Base-by-base conservation (phyloP, 2,113 vertebrate species). In the Zapus hudsonius region DNA sequence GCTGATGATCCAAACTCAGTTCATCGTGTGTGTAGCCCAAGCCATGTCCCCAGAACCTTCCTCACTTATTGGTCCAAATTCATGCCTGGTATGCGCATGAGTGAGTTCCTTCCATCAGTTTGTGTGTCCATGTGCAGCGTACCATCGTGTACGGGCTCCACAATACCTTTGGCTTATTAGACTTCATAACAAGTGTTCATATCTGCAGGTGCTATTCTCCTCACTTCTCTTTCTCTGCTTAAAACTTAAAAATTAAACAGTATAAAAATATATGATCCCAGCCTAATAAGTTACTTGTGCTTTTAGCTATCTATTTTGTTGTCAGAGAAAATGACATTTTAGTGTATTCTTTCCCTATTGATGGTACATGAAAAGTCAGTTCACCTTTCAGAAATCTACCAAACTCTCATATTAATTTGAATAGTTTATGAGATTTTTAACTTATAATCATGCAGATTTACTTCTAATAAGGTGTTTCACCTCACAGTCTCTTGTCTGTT, bases 311-410 rank as follows among this genome's bases (percentile, higher is more conserved):
- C 36, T 11, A 79, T 79, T 82, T 73, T 74, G 20, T 76, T 93
- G 75, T 38, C 52, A 44, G 22, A 70, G 70, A 8, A 86, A 89
- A 74, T 93, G 64, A 4, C 79, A 33, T 85, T 86, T 94, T 69
- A 78, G 55, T 84, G 11, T 64, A 25, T 69, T 74, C 76, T 93
- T 73, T 63, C 74, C 31, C 40, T 78, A 3, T 52, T 67, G 7
- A 29, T 70, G 33, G 3, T 92, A 20, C 74, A 36, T 90, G 42
- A 74, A 76, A 91, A 85, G 31, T 13, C 36, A 66, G 0, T 89
- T 84, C 42, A 55, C 12, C 44, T 90, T 61, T 27, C 52, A 33
- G 7, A 90, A 82, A 44, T 10, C 29, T 80, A 42, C 2, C 29
- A 64, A 92, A 66, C 75, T 72, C 44, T 55, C 25, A 22, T 82